phyloP scores from a whole-genome alignment of 2,113 vertebrate genomes.

The Poeciliopsis occidentalis region DNA sequence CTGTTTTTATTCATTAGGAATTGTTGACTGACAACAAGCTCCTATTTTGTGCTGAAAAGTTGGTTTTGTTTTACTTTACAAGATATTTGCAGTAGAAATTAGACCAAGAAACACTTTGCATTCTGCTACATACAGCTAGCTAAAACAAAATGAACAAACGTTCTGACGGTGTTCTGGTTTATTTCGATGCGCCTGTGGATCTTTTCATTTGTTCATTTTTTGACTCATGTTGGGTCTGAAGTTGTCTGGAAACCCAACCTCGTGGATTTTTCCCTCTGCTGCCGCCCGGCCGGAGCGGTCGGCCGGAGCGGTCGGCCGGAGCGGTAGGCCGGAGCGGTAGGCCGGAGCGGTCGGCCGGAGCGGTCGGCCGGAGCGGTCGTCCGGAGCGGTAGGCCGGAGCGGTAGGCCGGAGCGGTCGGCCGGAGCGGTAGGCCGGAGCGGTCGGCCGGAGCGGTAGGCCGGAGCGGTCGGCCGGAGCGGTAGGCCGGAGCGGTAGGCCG shows the following conservation, averaged over 20 bases:
- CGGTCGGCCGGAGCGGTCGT: slow-evolving; percentile 41
- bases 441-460: slow-evolving; percentile 39
- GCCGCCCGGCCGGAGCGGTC: slow-evolving; percentile 58
- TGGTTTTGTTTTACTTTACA: too few species aligned
- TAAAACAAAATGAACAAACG: neutral
- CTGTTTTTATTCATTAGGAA: too few species aligned
- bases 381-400: too few species aligned
- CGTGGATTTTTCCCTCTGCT: slow-evolving; percentile 38
- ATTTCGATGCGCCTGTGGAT: slow-evolving; percentile 28
- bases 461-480: slow-evolving; percentile 29
- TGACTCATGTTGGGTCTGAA: slow-evolving; percentile 50
- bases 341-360: too few species aligned
- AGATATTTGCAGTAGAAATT: too few species aligned
- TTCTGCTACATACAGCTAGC: neutral
- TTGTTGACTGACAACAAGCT: too few species aligned
- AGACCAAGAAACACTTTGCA: too few species aligned
- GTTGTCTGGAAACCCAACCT: slow-evolving; percentile 63
- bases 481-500: slow-evolving; percentile 8
- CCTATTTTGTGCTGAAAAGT: too few species aligned
- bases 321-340: too few species aligned
- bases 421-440: slow-evolving; percentile 37
- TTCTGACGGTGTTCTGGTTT: neutral
- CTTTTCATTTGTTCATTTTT: slow-evolving; percentile 56
- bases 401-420: too few species aligned
- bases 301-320: slow-evolving; percentile 3